Percentiles rank a stretch among this genome's conserved stretches.
Conservation (phyloP, 2,888 invertebrate species). For the Hemistola chrysoprasaria region DNA sequence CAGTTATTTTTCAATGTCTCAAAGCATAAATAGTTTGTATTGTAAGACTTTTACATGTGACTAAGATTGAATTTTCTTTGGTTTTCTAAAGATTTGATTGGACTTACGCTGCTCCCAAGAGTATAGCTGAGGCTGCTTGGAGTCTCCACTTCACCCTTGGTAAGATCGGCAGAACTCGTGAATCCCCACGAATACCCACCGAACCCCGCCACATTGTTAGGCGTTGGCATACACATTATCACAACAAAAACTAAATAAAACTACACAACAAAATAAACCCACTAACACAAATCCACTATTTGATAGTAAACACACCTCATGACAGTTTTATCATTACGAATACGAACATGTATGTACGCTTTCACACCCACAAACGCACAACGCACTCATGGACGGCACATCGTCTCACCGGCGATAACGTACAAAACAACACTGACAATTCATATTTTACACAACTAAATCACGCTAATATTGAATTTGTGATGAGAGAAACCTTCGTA, state of each 20-base stretch:
- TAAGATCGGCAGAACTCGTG: slow-evolving; percentile 73
- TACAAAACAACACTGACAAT: slow-evolving; percentile 38
- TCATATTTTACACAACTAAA: slow-evolving; percentile 35
- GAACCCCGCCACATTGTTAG: slow-evolving; percentile 78
- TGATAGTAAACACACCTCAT: slow-evolving; percentile 79
- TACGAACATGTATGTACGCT: slow-evolving; percentile 75
- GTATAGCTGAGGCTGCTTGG: slow-evolving; percentile 78
- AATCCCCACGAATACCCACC: slow-evolving; percentile 80
- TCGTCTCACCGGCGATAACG: slow-evolving; percentile 51
- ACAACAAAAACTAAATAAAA: slow-evolving; percentile 45
- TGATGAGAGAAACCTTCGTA: slow-evolving; percentile 41
- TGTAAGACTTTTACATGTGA: too few species aligned
- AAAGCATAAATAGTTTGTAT: too few species aligned
- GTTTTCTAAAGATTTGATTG: too few species aligned
- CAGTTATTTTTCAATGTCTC: too few species aligned
- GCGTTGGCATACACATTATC: slow-evolving; percentile 81
- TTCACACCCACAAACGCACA: slow-evolving; percentile 76
- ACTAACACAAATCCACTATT: slow-evolving; percentile 70
- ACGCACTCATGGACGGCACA: slow-evolving; percentile 67
- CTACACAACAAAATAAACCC: slow-evolving; percentile 57
- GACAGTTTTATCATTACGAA: slow-evolving; percentile 76
- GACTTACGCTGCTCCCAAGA: slow-evolving; percentile 75
- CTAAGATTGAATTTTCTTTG: too few species aligned
- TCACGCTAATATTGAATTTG: slow-evolving; percentile 35
- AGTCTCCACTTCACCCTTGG: slow-evolving; percentile 76